A percentile compares a stretch with the other conserved stretches of the same genome.
Conservation (phyloP, 1,140 invertebrate genomes). For the Mycetomoellerius zeteki region DNA sequence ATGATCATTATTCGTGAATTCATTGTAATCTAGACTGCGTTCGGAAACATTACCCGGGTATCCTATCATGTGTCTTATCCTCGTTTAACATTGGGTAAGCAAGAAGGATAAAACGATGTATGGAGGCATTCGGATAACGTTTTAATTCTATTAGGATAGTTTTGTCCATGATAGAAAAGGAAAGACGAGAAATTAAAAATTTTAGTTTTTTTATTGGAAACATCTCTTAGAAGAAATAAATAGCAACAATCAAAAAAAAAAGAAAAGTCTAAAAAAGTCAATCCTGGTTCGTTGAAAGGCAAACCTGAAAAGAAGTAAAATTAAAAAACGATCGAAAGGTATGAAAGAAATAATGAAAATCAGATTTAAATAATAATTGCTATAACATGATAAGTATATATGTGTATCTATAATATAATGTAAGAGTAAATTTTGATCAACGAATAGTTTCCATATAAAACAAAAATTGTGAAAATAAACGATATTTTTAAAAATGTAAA, state of each 20-base stretch:
- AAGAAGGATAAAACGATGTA: too few relatives aligned
- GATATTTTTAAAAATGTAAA: neutral
- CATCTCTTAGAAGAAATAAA: neutral
- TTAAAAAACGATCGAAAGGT: neutral
- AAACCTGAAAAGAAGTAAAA: neutral
- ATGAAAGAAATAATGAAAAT: neutral
- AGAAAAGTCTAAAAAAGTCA: neutral
- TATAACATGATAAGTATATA: neutral
- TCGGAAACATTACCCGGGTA: too few relatives aligned
- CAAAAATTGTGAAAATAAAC: constrained; percentile 17
- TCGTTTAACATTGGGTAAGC: too few relatives aligned
- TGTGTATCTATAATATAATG: neutral
- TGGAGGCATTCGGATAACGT: too few relatives aligned
- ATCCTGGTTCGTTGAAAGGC: neutral
- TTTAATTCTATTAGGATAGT: neutral
- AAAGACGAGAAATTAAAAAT: neutral
- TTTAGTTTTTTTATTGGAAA: neutral
- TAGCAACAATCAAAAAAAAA: neutral
- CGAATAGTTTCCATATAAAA: neutral
- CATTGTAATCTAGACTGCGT: neutral
- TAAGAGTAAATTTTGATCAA: neutral
- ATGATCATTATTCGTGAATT: neutral
- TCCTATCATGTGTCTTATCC: too few relatives aligned
- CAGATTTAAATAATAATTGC: neutral
- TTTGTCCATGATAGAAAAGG: neutral